Conservation (phyloP, 1,140 invertebrate genomes). For the Hylyphantes graminicola region DNA sequence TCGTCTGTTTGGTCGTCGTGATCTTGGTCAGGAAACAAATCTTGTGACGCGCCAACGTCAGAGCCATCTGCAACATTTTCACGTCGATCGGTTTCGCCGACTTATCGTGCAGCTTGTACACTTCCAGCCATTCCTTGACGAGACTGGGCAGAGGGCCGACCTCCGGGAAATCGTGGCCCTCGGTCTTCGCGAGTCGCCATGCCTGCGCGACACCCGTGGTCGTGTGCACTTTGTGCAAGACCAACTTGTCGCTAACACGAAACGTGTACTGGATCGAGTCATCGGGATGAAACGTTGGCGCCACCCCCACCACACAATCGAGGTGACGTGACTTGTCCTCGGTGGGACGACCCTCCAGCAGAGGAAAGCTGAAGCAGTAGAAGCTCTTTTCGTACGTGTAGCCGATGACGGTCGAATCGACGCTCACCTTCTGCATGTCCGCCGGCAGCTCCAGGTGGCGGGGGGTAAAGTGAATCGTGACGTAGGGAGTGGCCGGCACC, state of each 20-base stretch:
- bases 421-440: neutral
- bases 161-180: neutral
- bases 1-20: neutral
- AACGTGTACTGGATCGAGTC: neutral
- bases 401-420: neutral
- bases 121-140: neutral
- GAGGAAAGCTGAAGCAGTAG: slow-evolving; percentile 6
- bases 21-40: slow-evolving; percentile 13
- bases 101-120: neutral
- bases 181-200: neutral
- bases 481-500: neutral
- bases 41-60: neutral
- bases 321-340: neutral
- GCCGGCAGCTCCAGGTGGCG: neutral
- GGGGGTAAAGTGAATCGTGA: neutral
- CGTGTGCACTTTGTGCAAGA: neutral
- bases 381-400: neutral
- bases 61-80: neutral
- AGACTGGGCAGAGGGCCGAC: neutral
- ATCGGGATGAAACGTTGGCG: no score
- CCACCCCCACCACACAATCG: neutral
- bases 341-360: neutral
- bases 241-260: neutral
- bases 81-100: neutral
- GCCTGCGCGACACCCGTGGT: neutral